Evolutionary conservation across 2,888 invertebrate genomes (phyloP).

Genomic region (Meganola albula): DNA sequence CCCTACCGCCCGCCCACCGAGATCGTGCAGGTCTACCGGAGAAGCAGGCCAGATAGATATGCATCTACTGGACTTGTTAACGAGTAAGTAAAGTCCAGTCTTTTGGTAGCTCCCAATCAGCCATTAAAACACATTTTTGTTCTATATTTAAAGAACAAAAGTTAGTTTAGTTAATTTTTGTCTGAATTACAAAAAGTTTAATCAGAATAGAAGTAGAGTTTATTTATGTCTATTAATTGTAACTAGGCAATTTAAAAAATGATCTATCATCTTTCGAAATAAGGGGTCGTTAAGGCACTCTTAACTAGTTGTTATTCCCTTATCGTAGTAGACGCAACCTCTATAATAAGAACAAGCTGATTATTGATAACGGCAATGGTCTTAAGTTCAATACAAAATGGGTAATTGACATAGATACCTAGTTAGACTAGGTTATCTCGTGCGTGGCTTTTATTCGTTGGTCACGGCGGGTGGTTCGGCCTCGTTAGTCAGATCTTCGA

Average conservation of each 20-base stretch:
- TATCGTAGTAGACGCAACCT: too few relatives aligned
- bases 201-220: too few relatives aligned
- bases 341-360: conserved; percentile 4
- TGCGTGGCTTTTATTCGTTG: conserved; percentile 45
- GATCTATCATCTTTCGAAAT: too few relatives aligned
- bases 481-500: conserved; percentile 28
- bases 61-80: conserved; percentile 89
- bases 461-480: conserved; percentile 30
- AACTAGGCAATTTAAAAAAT: too few relatives aligned
- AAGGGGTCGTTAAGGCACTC: too few relatives aligned
- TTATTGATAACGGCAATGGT: conserved; percentile 23
- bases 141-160: too few relatives aligned
- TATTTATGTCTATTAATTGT: too few relatives aligned
- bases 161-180: too few relatives aligned
- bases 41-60: conserved; percentile 86
- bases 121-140: too few relatives aligned
- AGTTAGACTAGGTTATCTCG: conserved; percentile 27
- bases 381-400: conserved; percentile 16
- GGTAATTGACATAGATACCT: conserved; percentile 27
- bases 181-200: too few relatives aligned
- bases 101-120: background rate
- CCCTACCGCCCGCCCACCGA: conserved; percentile 90
- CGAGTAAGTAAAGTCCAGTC: conserved; percentile 79
- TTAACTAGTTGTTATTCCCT: too few relatives aligned
- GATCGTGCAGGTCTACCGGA: conserved; percentile 86